Base-by-base conservation (phyloP, 2,113 vertebrate genomes). In the Pelecanus crispus region DNA sequence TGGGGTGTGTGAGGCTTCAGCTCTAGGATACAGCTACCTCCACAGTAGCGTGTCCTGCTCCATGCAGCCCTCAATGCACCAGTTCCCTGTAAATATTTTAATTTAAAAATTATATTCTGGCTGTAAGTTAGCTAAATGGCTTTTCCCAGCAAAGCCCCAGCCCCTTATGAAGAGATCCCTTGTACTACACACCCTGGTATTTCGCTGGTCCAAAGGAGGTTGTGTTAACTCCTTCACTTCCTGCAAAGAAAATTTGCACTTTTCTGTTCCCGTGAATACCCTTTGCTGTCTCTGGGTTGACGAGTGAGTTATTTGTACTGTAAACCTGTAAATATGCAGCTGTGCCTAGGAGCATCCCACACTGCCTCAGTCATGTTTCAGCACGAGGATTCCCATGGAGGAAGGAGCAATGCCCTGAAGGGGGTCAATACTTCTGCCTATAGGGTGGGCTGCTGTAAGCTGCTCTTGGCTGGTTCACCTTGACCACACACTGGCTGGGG, bases 291-390 rank as follows among this genome's bases (percentile, higher is more conserved):
- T 94, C 91, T 94, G 93, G 88, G 87, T 88, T 91, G 90, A 91
- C 0, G 4, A 80, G 81, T 91, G 92, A 93, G 88, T 86, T 83
- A 31, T 88, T 90, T 84, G 96, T 97, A 92, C 95, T 95, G 95
- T 96, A 96, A 94, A 91, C 95, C 12, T 98, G 97, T 98, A 97
- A 96, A 98, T 97, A 96, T 0, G 97, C 97, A 97, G 94, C 97
- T 97, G 98, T 97, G 95, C 97, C 97, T 97, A 18, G 42, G 95
- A 95, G 89, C 92, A 31, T 89, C 97, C 92, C 92, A 63, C 84
- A 18, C 86, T 74, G 86, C 94, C 96, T 96, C 97, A 86, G 63
- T 38, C 86, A 91, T 55, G 71, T 75, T 82, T 92, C 90, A n/a
- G 81, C 92, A 44, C 17, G 24, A 88, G 95, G 90, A 29, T 34